phyloP scores from a whole-genome alignment of 1,140 invertebrate genomes.

The Proales similis region DNA sequence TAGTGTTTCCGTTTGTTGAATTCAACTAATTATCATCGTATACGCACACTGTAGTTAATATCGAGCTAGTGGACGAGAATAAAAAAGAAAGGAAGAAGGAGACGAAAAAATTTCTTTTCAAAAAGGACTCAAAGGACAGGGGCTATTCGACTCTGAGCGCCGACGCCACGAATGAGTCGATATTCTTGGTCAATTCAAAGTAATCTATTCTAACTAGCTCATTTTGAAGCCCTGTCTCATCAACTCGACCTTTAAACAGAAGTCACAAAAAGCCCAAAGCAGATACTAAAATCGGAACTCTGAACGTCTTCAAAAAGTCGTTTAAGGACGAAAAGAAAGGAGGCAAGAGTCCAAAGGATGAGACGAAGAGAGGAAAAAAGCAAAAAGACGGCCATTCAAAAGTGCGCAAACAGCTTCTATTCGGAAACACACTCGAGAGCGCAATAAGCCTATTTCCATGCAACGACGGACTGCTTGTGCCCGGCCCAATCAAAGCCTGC shows the following conservation, averaged over 20 bases:
- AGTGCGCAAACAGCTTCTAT: conserved; percentile 13
- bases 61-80: conserved; percentile 20
- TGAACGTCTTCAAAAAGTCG: conserved; percentile 34
- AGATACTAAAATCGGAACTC: conserved; percentile 15
- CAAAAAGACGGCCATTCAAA: conserved; percentile 2
- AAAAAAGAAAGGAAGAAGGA: conserved; percentile 27
- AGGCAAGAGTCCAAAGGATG: conserved; percentile 18
- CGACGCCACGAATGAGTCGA: conserved; percentile 27
- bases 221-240: neutral
- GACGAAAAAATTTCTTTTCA: conserved; percentile 36
- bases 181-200: conserved; percentile 33
- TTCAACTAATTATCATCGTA: too few species aligned
- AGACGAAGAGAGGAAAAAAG: conserved; percentile 23
- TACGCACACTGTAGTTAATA: neutral
- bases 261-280: conserved; percentile 16
- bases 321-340: conserved; percentile 32
- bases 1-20: too few species aligned
- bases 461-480: conserved; percentile 10
- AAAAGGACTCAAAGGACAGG: conserved; percentile 35
- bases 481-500: conserved; percentile 27
- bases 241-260: neutral
- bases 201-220: conserved; percentile 11
- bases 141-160: conserved; percentile 17
- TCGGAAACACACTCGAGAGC: conserved; percentile 30
- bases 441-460: conserved; percentile 4